Evolutionary conservation across 2,888 invertebrate genomes (phyloP).

Genomic region (Chymomyza fuscimana): DNA sequence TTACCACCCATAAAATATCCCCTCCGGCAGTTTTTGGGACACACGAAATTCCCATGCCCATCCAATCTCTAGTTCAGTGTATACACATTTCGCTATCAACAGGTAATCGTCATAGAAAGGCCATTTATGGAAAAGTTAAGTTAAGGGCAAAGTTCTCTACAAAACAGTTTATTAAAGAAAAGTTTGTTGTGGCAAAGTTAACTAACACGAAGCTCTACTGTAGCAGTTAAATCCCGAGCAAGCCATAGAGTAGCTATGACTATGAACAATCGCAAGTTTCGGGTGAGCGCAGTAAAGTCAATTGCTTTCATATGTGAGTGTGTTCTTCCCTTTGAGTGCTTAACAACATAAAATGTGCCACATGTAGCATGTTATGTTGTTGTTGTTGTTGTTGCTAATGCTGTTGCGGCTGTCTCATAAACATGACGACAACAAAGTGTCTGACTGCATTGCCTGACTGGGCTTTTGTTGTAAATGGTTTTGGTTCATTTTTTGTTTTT

Average conservation of each 20-base stretch:
- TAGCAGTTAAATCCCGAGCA: background rate
- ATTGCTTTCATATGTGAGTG: slow-evolving; percentile 49
- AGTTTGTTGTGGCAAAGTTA: background rate
- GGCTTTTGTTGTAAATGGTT: slow-evolving; percentile 21
- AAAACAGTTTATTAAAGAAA: background rate
- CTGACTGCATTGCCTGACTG: slow-evolving; percentile 38
- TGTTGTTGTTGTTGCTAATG: slow-evolving; percentile 21
- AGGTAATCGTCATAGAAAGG: no score
- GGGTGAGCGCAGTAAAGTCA: slow-evolving; percentile 50
- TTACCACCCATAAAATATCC: no score
- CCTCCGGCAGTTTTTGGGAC: no score
- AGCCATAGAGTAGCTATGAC: background rate
- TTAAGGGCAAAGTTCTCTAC: no score
- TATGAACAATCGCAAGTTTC: background rate
- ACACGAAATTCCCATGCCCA: no score
- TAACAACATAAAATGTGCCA: slow-evolving; percentile 41
- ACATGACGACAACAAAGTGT: slow-evolving; percentile 53
- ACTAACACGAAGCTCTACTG: background rate
- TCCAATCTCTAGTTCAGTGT: no score
- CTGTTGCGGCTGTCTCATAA: slow-evolving; percentile 53
- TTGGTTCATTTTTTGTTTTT: background rate
- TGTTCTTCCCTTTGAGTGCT: slow-evolving; percentile 15
- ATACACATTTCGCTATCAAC: no score
- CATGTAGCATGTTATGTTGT: slow-evolving; percentile 27
- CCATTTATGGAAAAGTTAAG: background rate